Base-by-base conservation (phyloP, 2,113 vertebrate genomes). In the Melanotaenia duboulayi region DNA sequence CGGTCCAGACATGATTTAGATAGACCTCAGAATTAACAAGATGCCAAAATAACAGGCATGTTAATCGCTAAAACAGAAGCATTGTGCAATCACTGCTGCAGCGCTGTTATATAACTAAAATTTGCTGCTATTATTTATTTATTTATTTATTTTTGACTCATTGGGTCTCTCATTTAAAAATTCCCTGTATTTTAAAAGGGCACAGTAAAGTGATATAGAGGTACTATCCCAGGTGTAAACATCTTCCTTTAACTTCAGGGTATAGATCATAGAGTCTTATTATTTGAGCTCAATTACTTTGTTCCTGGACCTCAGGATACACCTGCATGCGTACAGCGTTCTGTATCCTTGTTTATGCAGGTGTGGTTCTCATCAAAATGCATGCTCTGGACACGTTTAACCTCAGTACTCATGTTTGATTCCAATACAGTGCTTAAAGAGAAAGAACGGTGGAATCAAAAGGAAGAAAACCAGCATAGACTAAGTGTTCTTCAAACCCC, bases 71-170 rank as follows among this genome's bases (percentile, higher is more conserved):
- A 6, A 35, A 35, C 32, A 35, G 32, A 35, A 35, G 32, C 32
- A 35, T 35, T 35, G 12, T 44, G 39, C 40, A 24, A 54, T 58
- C 28, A 37, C 40, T 37, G 60, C 67, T 28, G 23, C 22, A 17
- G n/a, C 52, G 19, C 28, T 40, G 23, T 69, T 55, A 72, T 56
- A 56, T 60, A 52, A 66, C 37, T 24, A 16, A 59, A 74, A 58
- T 48, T 51, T 22, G 39, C 10, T 65, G 67, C 25, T 60, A 44
- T n/a, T n/a, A n/a, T n/a, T n/a, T n/a, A n/a, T 52, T 59, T 66
- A 25, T 59, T 58, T 51, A 14, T 39, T 32, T 42, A 23, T 40
- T 42, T 60, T 55, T 52, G 37, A 35, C 63, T 75, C 55, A 52
- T 55, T 35, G 4, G 48, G 56, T 59, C 55, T n/a, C 49, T 23